A percentile compares a stretch with the other conserved stretches of the same genome.
Conservation (phyloP, 2,888 invertebrate genomes). For the Mystacides longicornis region DNA sequence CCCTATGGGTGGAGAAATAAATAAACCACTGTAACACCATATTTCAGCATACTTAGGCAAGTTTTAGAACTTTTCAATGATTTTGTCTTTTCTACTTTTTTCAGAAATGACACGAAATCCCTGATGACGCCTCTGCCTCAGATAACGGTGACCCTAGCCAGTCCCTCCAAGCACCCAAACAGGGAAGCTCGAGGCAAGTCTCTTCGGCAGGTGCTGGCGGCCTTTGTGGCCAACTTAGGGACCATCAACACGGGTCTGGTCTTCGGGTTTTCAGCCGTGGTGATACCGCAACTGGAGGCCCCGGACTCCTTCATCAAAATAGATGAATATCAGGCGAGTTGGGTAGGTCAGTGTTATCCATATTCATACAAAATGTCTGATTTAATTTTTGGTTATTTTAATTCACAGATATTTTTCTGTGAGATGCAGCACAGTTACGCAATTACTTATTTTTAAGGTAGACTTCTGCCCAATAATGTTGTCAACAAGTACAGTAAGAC, state of each 20-base stretch:
- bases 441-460: no score
- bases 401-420: no score
- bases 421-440: no score
- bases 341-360: constrained; percentile 52
- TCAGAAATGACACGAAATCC: constrained; percentile 21
- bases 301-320: constrained; percentile 46
- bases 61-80: no score
- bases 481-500: no score
- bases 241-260: constrained; percentile 65
- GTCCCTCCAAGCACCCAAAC: background rate
- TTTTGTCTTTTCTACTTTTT: background rate
- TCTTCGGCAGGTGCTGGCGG: constrained; percentile 51
- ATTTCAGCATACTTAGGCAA: no score
- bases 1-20: no score
- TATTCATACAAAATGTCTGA: no score
- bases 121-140: constrained; percentile 18
- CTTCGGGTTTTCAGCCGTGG: constrained; percentile 62
- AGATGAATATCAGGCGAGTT: constrained; percentile 52
- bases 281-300: constrained; percentile 52
- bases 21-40: no score
- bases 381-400: no score
- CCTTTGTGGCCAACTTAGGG: constrained; percentile 58
- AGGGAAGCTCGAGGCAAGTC: constrained; percentile 42
- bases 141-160: constrained; percentile 7
- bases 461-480: no score